phyloP scores from a whole-genome alignment of 2,888 invertebrate species.

The Rhabditoides inermis region DNA sequence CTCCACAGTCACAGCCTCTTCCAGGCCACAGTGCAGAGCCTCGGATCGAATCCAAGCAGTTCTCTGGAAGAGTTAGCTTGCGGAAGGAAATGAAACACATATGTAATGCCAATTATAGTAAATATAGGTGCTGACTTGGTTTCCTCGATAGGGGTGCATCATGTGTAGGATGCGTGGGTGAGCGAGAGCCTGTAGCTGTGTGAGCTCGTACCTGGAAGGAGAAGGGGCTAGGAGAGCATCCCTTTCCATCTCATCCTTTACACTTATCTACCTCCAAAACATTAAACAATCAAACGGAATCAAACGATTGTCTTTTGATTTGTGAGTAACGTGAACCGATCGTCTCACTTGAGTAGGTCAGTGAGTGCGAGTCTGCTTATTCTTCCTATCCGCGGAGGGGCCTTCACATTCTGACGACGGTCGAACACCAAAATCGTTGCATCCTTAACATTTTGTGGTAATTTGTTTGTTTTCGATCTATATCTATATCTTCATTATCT shows the following conservation, averaged over 20 bases:
- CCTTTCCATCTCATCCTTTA: neutral
- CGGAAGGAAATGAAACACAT: neutral
- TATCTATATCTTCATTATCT: neutral
- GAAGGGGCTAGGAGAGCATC: neutral
- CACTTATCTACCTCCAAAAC: neutral
- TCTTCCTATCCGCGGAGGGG: conserved; percentile 45
- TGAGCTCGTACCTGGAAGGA: conserved; percentile 33
- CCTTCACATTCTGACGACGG: conserved; percentile 41
- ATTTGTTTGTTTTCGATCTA: neutral
- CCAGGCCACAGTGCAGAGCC: conserved; percentile 26
- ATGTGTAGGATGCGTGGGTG: conserved; percentile 44
- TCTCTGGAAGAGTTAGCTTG: neutral
- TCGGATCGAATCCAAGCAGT: conserved; percentile 11
- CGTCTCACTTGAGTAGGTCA: conserved; percentile 37
- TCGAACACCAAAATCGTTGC: conserved; percentile 45
- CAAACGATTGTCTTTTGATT: neutral
- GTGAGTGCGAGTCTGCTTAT: conserved; percentile 40
- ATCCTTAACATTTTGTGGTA: conserved; percentile 23
- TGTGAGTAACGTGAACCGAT: neutral
- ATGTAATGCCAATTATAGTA: neutral
- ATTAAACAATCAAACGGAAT: neutral
- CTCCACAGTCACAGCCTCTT: conserved; percentile 30
- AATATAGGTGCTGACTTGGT: conserved; percentile 25
- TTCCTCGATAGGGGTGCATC: conserved; percentile 39
- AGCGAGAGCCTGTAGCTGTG: conserved; percentile 34